phyloP scores from a whole-genome alignment of 2,888 invertebrate species.

The Congeria kusceri region DNA sequence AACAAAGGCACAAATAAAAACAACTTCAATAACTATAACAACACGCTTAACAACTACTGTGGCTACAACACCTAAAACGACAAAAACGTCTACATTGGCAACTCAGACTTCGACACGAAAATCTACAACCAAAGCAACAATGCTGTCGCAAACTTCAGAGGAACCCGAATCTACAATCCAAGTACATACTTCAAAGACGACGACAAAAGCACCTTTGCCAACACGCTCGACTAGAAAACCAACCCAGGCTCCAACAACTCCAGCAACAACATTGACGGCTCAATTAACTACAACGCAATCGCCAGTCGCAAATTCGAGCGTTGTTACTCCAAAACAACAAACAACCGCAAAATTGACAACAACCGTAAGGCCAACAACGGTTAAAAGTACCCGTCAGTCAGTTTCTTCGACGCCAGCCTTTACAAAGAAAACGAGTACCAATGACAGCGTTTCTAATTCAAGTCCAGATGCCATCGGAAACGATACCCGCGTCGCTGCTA shows the following conservation, averaged over 20 bases:
- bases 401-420: background rate
- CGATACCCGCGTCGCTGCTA: constrained; percentile 2
- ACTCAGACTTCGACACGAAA: no score
- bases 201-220: background rate
- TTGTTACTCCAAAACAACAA: background rate
- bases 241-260: background rate
- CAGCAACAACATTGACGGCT: background rate
- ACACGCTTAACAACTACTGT: constrained; percentile 15
- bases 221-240: constrained; percentile 13
- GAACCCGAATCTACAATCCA: no score
- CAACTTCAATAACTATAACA: background rate
- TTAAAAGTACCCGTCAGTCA: background rate
- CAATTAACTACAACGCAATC: constrained; percentile 13
- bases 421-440: constrained; percentile 17
- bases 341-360: constrained; percentile 12
- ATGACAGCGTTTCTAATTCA: background rate
- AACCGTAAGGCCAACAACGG: constrained; percentile 15
- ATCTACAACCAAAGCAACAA: no score
- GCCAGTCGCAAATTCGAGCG: constrained; percentile 13
- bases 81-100: constrained; percentile 13
- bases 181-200: background rate
- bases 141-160: no score
- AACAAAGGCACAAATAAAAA: background rate
- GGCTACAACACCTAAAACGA: constrained; percentile 26
- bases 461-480: background rate